Conservation (phyloP, 2,888 invertebrate genomes). For the Lagria hirta region DNA sequence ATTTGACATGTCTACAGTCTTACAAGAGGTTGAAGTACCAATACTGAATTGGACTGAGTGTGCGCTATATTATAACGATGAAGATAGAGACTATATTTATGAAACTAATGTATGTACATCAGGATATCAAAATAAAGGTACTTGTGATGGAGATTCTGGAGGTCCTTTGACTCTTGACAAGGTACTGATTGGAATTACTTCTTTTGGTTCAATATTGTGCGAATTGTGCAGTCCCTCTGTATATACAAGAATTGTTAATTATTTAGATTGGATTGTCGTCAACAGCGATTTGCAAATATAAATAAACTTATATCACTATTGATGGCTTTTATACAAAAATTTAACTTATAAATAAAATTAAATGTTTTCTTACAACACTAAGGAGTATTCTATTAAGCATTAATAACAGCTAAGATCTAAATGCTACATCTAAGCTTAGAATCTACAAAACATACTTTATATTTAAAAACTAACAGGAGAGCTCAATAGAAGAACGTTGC, state of each 20-base stretch:
- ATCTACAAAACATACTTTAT: no score
- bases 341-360: no score
- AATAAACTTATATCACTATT: no score
- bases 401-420: no score
- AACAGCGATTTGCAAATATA: conserved; percentile 29
- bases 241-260: conserved; percentile 32
- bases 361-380: no score
- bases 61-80: conserved; percentile 33
- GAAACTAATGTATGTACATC: conserved; percentile 35
- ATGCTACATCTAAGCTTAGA: no score
- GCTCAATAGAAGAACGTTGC: no score
- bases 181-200: conserved; percentile 35
- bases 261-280: conserved; percentile 36
- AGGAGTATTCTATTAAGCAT: no score
- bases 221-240: conserved; percentile 37
- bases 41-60: conserved; percentile 31
- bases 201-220: conserved; percentile 34
- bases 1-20: conserved; percentile 32
- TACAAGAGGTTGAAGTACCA: conserved; percentile 32
- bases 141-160: conserved; percentile 40
- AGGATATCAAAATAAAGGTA: conserved; percentile 36
- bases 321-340: no score
- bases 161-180: conserved; percentile 31
- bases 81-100: conserved; percentile 29
- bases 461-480: no score